phyloP scores from a whole-genome alignment of 2,113 vertebrate species.

The Tupaia tana region DNA sequence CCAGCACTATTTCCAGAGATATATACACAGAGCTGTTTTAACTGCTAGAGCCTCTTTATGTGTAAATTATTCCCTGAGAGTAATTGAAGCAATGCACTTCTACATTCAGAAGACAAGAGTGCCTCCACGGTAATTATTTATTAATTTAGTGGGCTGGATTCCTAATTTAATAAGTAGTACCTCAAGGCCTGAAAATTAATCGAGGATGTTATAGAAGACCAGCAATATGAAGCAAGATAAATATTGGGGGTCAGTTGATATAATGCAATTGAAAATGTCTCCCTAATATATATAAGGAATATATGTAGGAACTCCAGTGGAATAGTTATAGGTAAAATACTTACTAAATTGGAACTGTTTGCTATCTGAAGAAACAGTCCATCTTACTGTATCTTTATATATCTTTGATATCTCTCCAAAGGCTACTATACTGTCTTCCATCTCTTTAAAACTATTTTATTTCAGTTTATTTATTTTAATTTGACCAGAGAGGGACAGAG shows the following conservation, averaged over 20 bases:
- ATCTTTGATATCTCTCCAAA: constrained; percentile 51
- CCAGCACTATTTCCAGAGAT: constrained; percentile 51
- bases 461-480: no score
- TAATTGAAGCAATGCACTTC: constrained; percentile 65
- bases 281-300: neutral
- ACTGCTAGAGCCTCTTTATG: constrained; percentile 65
- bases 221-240: constrained; percentile 54
- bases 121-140: constrained; percentile 64
- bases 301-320: neutral
- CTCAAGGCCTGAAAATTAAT: constrained; percentile 70
- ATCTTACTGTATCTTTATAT: neutral
- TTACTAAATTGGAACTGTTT: constrained; percentile 33
- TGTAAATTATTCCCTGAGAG: constrained; percentile 72
- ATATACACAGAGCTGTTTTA: constrained; percentile 52
- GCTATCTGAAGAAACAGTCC: neutral
- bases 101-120: constrained; percentile 63
- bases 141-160: constrained; percentile 69
- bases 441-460: no score
- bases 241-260: constrained; percentile 6
- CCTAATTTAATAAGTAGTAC: constrained; percentile 74
- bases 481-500: no score
- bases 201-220: constrained; percentile 48
- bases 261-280: constrained; percentile 40
- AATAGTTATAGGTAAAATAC: constrained; percentile 50
- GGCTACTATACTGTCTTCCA: neutral